Evolutionary conservation across 2,113 vertebrate species (phyloP).

Genomic region (Hydropotes inermis): DNA sequence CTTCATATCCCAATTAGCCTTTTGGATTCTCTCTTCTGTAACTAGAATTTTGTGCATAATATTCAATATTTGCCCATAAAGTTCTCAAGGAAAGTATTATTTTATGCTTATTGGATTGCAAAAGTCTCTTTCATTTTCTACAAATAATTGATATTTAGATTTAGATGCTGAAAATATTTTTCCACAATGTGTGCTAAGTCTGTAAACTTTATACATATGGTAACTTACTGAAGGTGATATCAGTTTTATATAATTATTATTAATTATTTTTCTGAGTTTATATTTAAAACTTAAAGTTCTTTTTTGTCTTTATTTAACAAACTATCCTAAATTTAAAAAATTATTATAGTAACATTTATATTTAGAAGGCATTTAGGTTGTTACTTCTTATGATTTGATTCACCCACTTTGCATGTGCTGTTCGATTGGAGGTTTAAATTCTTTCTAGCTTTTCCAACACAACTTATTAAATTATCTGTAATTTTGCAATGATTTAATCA

Average conservation of each 20-base stretch:
- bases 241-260: neutral
- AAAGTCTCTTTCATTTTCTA: neutral
- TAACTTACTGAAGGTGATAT: neutral
- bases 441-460: neutral
- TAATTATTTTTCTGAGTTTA: neutral
- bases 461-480: neutral
- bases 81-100: neutral
- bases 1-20: neutral
- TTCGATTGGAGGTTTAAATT: neutral
- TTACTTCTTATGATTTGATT: neutral
- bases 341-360: neutral
- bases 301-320: neutral
- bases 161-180: neutral
- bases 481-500: neutral
- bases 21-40: neutral
- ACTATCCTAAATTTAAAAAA: neutral
- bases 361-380: neutral
- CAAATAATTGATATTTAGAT: neutral
- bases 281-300: neutral
- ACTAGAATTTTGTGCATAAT: neutral
- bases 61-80: neutral
- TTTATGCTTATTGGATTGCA: neutral
- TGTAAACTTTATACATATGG: neutral
- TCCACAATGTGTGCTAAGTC: neutral
- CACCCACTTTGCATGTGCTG: neutral